Evolutionary conservation across 2,888 invertebrate genomes (phyloP), one percentile per base, ranked within the genome.

Genomic region (Drosophila neotestacea): DNA sequence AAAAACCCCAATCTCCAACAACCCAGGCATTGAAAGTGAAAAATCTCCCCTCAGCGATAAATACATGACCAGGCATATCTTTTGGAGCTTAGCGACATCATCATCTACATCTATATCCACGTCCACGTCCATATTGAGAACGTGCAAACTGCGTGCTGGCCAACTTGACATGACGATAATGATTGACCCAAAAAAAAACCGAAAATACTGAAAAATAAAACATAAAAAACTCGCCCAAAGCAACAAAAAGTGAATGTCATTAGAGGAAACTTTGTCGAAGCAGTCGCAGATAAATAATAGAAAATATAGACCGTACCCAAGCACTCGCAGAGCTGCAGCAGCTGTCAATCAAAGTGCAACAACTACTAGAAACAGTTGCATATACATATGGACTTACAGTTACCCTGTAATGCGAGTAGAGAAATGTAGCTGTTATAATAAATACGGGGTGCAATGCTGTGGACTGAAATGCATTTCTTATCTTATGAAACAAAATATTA

Each of bases 91-190:
- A 84, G 70, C 70, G 65, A 63, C 73, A 67, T 41, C 61, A 30
- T 75, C 73, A 59, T 38, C 58, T 67, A 63, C 50, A 13, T 58
- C 38, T 69, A 66, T 75, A 59, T 38, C 58, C 68, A 64, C 51
- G 27, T 58, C 38, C 70, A 66, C 60, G 38, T 61, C 44, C 56
- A 30, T 41, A 7, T 16, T 11, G 34, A 36, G 78, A 86, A 84
- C 81, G 85, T 86, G 87, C 83, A 83, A 84, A 81, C 84, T 86
- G 83, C 85, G 83, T 79, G 81, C 88, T 66, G 68, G 47, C 70
- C 88, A 85, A 83, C 88, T 88, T 78, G 89, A 77, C 81, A 73
- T 71, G 85, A 79, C 85, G 89, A 86, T 88, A 86, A 88, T 86
- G 85, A 82, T 85, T 86, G 85, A 86, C 85, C 88, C 76, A 85